Base-by-base conservation (phyloP, 2,113 vertebrate genomes). In the Lonchura striata region DNA sequence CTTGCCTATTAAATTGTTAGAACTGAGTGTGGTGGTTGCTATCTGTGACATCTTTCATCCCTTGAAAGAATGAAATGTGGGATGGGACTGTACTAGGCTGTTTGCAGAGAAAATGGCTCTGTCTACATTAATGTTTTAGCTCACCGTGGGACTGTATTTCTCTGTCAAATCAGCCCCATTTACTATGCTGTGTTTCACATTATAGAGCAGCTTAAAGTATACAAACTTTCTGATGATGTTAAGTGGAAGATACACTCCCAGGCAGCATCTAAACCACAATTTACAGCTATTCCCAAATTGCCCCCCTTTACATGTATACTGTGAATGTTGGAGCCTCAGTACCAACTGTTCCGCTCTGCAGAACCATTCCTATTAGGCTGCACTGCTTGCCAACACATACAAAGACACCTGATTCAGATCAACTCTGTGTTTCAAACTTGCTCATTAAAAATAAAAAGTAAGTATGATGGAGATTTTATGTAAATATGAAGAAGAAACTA, bases 301-400 rank as follows among this genome's bases (percentile, higher is more conserved):
- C 20, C 6, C 12, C 8, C 16, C 5, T 16, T 21, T n/a, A 18
- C 6, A 3, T 2, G 0, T 15, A 1, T 3, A 28, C 47, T 31
- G 16, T 35, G 54, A 54, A 33, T 31, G 44, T 33, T 3, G 9
- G 25, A 85, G 44, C 59, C 53, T 56, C 63, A 72, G 92, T 78
- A 72, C 65, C 74, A 70, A 27, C 64, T 74, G 30, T n/a, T 91
- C 11, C 37, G 65, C 84, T 65, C 27, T 50, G 14, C 87, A 87
- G 69, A 92, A 28, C 44, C 15, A 7, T 41, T 88, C 41, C 69
- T 68, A 1, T 65, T 23, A 57, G 49, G 65, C 80, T 60, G 74
- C 35, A 8, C 82, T 49, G 16, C 50, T 68, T 93, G 88, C 82
- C 88, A 92, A 10, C 31, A 17, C 30, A 42, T 1, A 82, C 81